Evolutionary conservation across 64 coral and sea anemone species (phyloP), one percentile per base, ranked within the genome.

Genomic region (Exaiptasia diaphana): DNA sequence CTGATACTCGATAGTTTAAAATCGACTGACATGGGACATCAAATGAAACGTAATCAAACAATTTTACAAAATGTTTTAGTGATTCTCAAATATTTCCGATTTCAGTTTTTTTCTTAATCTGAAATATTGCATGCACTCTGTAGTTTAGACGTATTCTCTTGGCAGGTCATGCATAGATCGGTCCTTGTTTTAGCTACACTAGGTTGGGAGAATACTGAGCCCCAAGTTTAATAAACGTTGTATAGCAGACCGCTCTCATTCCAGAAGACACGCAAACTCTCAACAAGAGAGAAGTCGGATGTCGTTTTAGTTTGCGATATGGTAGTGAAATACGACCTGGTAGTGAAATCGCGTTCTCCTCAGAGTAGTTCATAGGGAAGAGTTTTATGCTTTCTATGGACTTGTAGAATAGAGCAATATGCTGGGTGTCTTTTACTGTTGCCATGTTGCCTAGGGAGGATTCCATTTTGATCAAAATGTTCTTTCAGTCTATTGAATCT

Each of bases 121-220:
- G 37, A 33, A n/a, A n/a, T n/a, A 33, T 1, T 24, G 11, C 0
- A 23, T 0, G 74, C 73, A 26, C 61, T n/a, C 35, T 79, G 85
- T 46, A 87, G 72, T 40, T 71, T 87, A 44, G 58, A 38, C n/a
- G 73, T 79, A 53, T 87, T 87, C 24, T 87, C 24, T 24, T 87
- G 84, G 50, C 84, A 87, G 39, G 41, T 78, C 3, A 64, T 13
- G 41, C 84, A 87, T 24, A 87, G 38, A 42, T 87, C 84, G 32
- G 71, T 87, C 62, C n/a, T n/a, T n/a, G n/a, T n/a, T n/a, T n/a
- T n/a, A n/a, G n/a, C n/a, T n/a, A n/a, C n/a, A n/a, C n/a, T n/a
- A n/a, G n/a, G n/a, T n/a, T n/a, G n/a, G n/a, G n/a, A n/a, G n/a
- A n/a, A n/a, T n/a, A n/a, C n/a, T n/a, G n/a, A n/a, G n/a, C n/a